These are phyloP conservation scores for Microdon myrmicae DNA, from an alignment of 2,888 invertebrate genomes.

Conservation along the genomic window DNA sequence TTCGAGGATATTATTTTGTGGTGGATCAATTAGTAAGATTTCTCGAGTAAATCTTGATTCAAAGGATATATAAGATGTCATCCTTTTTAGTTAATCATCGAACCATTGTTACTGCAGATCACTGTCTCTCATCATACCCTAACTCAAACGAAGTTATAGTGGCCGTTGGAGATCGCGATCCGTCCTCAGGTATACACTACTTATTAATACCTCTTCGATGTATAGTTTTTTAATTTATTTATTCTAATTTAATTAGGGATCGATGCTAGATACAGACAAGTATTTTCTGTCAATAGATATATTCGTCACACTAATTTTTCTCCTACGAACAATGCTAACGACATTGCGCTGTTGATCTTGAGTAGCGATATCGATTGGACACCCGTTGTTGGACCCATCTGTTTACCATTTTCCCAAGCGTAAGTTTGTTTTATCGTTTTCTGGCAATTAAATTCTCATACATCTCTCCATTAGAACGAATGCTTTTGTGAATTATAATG, in stretches of 20 bases:
- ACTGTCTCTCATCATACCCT: constrained; percentile 63
- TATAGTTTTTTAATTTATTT: too few relatives aligned
- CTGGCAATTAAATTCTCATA: too few relatives aligned
- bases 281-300: constrained; percentile 62
- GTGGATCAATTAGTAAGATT: constrained; percentile 67
- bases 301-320: constrained; percentile 56
- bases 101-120: constrained; percentile 69
- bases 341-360: constrained; percentile 69
- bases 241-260: not conserved
- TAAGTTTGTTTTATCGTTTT: constrained; percentile 51
- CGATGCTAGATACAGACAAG: constrained; percentile 60
- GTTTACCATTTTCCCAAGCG: constrained; percentile 70
- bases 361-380: constrained; percentile 66
- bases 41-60: not conserved
- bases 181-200: constrained; percentile 63
- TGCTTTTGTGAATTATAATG: constrained; percentile 54
- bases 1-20: constrained; percentile 63
- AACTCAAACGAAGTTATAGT: constrained; percentile 60
- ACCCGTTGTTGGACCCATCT: constrained; percentile 71
- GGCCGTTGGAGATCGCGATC: constrained; percentile 70
- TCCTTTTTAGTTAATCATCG: constrained; percentile 57
- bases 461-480: too few relatives aligned
- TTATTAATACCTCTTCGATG: not conserved
- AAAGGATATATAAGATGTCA: not conserved
- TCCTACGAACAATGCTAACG: constrained; percentile 61